Conservation (phyloP, 2,888 invertebrate genomes). For the Carpatolechia fugitivella region DNA sequence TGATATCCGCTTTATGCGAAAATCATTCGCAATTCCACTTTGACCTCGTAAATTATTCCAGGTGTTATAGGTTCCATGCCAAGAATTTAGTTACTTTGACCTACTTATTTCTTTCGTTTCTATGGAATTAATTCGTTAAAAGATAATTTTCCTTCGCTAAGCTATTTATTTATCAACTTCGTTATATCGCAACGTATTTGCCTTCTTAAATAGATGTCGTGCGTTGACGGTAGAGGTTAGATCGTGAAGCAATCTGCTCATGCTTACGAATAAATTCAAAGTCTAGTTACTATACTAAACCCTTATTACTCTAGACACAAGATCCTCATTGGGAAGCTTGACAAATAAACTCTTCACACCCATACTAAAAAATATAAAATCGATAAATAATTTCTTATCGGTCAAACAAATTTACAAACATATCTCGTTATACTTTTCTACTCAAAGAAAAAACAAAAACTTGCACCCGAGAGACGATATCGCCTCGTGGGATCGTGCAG, state of each 20-base stretch:
- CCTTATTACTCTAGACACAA: no score
- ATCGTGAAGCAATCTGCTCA: no score
- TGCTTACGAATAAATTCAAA: no score
- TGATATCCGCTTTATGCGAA: conserved; percentile 1
- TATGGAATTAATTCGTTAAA: not conserved
- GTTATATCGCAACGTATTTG: no score
- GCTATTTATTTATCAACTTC: no score
- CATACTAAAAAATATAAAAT: no score
- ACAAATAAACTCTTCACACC: no score
- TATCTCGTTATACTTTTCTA: conserved; percentile 2
- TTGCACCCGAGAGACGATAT: conserved; percentile 5
- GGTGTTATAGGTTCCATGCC: not conserved
- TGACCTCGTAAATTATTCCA: conserved; percentile 13
- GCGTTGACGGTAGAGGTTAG: no score
- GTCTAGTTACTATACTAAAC: no score
- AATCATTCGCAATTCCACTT: conserved; percentile 5
- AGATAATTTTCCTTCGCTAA: no score
- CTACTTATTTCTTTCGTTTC: not conserved
- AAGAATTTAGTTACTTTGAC: not conserved
- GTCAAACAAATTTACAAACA: not conserved
- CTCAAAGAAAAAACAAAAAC: not conserved
- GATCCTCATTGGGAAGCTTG: no score
- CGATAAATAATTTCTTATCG: not conserved
- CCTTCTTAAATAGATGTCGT: no score
- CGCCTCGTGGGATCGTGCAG: not conserved